A percentile compares a stretch with the other conserved stretches of the same genome.
Conservation (phyloP, 2,888 invertebrate species). For the Beris chalybata region DNA sequence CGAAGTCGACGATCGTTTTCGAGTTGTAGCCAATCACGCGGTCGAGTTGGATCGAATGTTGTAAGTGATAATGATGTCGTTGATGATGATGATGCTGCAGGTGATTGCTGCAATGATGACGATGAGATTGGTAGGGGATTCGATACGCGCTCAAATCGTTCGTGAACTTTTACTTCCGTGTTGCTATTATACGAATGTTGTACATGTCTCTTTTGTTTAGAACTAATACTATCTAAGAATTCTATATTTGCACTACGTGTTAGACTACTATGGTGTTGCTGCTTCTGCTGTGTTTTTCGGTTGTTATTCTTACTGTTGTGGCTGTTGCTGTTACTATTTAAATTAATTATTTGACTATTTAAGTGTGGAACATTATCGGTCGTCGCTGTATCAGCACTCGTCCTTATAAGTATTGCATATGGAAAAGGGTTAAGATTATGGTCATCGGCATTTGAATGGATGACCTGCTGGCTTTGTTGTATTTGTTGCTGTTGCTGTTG, state of each 20-base stretch:
- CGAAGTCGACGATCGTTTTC: conserved; percentile 19
- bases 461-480: not conserved
- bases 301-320: conserved; percentile 30
- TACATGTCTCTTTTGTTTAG: conserved; percentile 47
- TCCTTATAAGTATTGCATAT: conserved; percentile 33
- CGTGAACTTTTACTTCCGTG: conserved; percentile 24
- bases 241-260: conserved; percentile 41
- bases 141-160: conserved; percentile 27
- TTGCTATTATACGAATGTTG: conserved; percentile 33
- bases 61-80: not conserved
- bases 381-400: conserved; percentile 32
- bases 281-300: conserved; percentile 6
- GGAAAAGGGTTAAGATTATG: conserved; percentile 19
- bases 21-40: conserved; percentile 16
- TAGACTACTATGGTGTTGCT: conserved; percentile 38
- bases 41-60: conserved; percentile 13
- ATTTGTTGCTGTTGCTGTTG: conserved; percentile 41
- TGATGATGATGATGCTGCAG: conserved; percentile 5
- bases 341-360: conserved; percentile 54
- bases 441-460: not conserved
- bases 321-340: conserved; percentile 38
- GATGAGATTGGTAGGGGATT: conserved; percentile 29
- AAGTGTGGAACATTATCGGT: conserved; percentile 52
- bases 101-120: conserved; percentile 13
- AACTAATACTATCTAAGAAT: conserved; percentile 38